A percentile compares a stretch with the other conserved stretches of the same genome.
Evolutionary conservation across 2,888 invertebrate genomes (phyloP).

Genomic region (Arrhopalites spinosus): DNA sequence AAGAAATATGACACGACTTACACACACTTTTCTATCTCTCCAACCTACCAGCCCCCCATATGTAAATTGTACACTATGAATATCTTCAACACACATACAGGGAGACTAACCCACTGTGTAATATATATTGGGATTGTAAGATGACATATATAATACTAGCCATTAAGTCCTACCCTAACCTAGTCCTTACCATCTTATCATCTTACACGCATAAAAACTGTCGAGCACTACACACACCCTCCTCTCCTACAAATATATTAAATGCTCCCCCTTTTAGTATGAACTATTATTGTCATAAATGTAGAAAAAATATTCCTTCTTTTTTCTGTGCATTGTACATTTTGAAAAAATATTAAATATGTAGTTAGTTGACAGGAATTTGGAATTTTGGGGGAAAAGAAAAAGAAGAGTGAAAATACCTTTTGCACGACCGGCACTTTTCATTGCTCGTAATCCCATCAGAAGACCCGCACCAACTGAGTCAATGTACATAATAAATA

Average conservation of each 20-base stretch:
- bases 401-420: too few relatives aligned
- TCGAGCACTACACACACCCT: too few relatives aligned
- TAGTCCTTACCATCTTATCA: constrained; percentile 10
- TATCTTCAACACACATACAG: too few relatives aligned
- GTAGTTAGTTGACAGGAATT: background rate
- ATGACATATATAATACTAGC: too few relatives aligned
- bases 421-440: constrained; percentile 84
- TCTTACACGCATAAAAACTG: background rate
- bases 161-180: constrained; percentile 42
- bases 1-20: constrained; percentile 35
- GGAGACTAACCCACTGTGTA: too few relatives aligned
- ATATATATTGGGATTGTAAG: too few relatives aligned
- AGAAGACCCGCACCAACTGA: constrained; percentile 58
- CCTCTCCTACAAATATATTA: constrained; percentile 1
- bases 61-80: too few relatives aligned
- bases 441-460: constrained; percentile 88
- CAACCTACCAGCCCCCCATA: too few relatives aligned
- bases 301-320: too few relatives aligned
- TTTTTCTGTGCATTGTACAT: too few relatives aligned
- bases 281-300: too few relatives aligned
- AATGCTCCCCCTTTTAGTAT: background rate
- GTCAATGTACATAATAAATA: constrained; percentile 54
- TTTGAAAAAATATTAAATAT: background rate
- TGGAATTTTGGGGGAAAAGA: background rate
- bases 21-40: constrained; percentile 9